Conservation (phyloP, 2,797 vertebrate genomes). For the Parauchenoglanis ngamensis region DNA sequence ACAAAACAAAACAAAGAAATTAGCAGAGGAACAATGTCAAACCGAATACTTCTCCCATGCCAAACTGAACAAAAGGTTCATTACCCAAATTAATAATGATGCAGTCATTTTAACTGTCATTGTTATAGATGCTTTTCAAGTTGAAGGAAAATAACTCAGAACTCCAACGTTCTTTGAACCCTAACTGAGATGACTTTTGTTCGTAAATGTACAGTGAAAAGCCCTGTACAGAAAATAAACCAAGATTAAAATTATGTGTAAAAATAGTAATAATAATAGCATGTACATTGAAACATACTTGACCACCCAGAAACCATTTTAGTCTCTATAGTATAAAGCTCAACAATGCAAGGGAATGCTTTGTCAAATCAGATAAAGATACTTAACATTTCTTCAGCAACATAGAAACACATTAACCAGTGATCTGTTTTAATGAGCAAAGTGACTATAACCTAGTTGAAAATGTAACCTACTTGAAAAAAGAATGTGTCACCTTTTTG, state of each 20-base stretch:
- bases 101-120: neutral
- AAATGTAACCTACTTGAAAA: slow-evolving; percentile 12
- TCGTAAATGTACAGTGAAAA: neutral
- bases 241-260: neutral
- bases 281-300: neutral
- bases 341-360: neutral
- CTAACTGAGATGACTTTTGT: neutral
- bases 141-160: neutral
- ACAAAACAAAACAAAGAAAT: neutral
- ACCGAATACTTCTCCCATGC: neutral
- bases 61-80: neutral
- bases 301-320: neutral
- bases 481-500: slow-evolving; percentile 21
- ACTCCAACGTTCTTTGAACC: neutral
- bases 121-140: neutral
- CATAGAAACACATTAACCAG: neutral
- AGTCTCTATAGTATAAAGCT: neutral
- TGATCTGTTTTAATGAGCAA: slow-evolving; percentile 17
- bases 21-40: neutral
- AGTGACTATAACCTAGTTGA: slow-evolving; percentile 46
- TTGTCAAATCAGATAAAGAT: neutral
- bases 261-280: neutral
- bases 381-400: neutral
- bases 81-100: neutral
- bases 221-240: too few relatives aligned